Evolutionary conservation across 2,113 vertebrate genomes (phyloP).

Genomic region (Eulemur macaco): DNA sequence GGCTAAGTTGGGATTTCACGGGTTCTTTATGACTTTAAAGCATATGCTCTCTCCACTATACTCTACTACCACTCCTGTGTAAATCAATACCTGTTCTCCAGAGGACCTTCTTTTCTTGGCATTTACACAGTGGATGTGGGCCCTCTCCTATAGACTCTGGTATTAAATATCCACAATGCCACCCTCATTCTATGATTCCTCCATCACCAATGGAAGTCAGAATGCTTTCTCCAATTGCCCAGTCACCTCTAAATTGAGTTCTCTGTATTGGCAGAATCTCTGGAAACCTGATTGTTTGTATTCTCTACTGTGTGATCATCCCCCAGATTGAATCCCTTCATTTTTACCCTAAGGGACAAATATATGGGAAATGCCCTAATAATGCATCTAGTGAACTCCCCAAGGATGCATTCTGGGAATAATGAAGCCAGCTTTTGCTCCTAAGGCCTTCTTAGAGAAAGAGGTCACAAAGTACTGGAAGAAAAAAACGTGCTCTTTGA

Average conservation of each 20-base stretch:
- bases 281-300: neutral
- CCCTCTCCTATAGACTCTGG: neutral
- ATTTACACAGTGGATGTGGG: neutral
- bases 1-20: neutral
- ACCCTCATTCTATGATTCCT: neutral
- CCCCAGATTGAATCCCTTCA: neutral
- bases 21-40: neutral
- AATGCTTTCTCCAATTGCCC: neutral
- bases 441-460: constrained; percentile 1
- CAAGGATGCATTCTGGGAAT: neutral
- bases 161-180: neutral
- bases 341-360: neutral
- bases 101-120: neutral
- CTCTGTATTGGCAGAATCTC: neutral
- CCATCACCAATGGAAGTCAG: neutral
- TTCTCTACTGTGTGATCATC: neutral
- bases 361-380: neutral
- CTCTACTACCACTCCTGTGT: neutral
- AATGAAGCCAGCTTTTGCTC: neutral
- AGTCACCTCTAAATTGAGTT: neutral
- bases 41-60: neutral
- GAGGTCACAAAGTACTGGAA: neutral
- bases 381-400: neutral
- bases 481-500: neutral
- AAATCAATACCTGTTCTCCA: neutral